Conservation (phyloP, 2,797 vertebrate genomes). For the Acipenser oxyrinchus region DNA sequence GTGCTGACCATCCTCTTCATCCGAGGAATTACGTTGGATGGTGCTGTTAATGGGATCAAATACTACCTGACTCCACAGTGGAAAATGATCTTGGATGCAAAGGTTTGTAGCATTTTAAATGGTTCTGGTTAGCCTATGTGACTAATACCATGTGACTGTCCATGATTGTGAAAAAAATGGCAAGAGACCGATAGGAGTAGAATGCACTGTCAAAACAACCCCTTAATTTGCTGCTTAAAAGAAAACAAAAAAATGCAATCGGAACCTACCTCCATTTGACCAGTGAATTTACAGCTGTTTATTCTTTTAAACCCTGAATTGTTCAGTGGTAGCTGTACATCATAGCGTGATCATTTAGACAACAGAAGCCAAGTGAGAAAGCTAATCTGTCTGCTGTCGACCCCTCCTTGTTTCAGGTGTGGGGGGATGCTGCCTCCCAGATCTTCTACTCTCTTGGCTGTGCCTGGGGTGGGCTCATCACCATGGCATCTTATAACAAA, state of each 20-base stretch:
- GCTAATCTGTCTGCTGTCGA: not conserved
- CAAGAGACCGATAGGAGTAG: too few relatives aligned
- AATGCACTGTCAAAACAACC: too few relatives aligned
- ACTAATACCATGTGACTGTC: too few relatives aligned
- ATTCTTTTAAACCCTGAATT: too few relatives aligned
- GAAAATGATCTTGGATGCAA: conserved; percentile 94
- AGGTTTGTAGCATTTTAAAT: conserved; percentile 55
- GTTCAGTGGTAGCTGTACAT: too few relatives aligned
- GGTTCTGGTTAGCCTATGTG: not conserved
- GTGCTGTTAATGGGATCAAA: conserved; percentile 83
- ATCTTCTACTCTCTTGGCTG: conserved; percentile 98
- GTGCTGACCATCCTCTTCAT: conserved; percentile 96
- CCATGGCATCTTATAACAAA: conserved; percentile 98
- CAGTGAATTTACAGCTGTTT: too few relatives aligned
- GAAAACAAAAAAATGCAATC: too few relatives aligned
- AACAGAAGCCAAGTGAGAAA: too few relatives aligned
- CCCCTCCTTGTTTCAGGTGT: conserved; percentile 66
- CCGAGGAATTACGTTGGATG: conserved; percentile 90
- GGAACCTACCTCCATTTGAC: too few relatives aligned
- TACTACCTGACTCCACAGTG: conserved; percentile 98
- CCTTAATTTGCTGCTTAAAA: too few relatives aligned
- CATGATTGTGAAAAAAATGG: too few relatives aligned
- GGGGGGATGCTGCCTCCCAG: conserved; percentile 96
- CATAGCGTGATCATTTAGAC: too few relatives aligned
- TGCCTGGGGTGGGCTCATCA: conserved; percentile 95